Evolutionary conservation across 2,113 vertebrate genomes (phyloP).

Genomic region (Tenrec ecaudatus): DNA sequence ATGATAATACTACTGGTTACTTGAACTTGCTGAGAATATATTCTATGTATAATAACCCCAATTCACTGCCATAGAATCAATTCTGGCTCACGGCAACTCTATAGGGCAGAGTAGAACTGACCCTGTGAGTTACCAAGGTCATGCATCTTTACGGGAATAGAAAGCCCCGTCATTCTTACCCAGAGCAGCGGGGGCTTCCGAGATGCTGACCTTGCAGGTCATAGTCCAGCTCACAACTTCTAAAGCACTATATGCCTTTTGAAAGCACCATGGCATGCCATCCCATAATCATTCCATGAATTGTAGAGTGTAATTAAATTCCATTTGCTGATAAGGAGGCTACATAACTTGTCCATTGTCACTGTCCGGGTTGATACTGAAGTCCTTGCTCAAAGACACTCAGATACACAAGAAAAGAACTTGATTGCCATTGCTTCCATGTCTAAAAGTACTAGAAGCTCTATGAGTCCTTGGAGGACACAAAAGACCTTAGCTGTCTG

Average conservation of each 20-base stretch:
- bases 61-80: no score
- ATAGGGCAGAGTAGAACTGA: no score
- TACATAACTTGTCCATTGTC: neutral
- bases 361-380: neutral
- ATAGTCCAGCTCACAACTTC: neutral
- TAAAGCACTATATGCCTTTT: neutral
- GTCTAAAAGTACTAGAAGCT: conserved; percentile 12
- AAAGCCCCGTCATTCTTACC: no score
- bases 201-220: no score
- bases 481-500: neutral
- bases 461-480: neutral
- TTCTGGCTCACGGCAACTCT: no score
- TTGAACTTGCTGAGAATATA: neutral
- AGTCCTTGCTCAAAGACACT: neutral
- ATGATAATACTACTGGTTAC: neutral
- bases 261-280: neutral
- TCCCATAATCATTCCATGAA: neutral
- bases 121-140: no score
- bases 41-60: neutral
- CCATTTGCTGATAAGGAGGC: conserved; percentile 2
- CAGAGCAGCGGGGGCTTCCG: no score
- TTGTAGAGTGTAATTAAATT: neutral
- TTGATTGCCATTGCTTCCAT: neutral
- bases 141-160: no score
- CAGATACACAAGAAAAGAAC: neutral